These are phyloP conservation scores for Sander vitreus DNA, from an alignment of 2,113 vertebrate species.

Conservation along the genomic window DNA sequence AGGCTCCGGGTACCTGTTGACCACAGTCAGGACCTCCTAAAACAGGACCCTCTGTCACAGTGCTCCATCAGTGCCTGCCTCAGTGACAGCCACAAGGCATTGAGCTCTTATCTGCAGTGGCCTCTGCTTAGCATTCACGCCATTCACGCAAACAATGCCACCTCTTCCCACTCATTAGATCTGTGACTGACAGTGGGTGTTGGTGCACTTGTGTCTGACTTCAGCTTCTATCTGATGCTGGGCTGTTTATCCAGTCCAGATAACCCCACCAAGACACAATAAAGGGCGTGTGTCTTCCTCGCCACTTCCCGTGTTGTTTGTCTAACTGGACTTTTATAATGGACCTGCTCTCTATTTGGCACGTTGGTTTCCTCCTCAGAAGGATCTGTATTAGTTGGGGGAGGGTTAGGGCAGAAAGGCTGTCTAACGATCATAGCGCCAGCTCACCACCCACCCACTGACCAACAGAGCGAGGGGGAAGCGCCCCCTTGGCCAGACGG, in stretches of 20 bases:
- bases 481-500: constrained; percentile 42
- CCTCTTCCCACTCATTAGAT: constrained; percentile 80
- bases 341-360: constrained; percentile 73
- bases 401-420: constrained; percentile 46
- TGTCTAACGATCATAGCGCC: constrained; percentile 60
- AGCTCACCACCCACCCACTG: constrained; percentile 47
- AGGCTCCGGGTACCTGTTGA: constrained; percentile 79
- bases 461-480: constrained; percentile 57
- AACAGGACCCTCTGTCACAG: constrained; percentile 77
- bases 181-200: constrained; percentile 86
- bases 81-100: constrained; percentile 80
- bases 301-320: constrained; percentile 84
- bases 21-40: constrained; percentile 79
- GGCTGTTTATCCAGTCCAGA: constrained; percentile 85
- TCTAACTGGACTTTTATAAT: constrained; percentile 84
- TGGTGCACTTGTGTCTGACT: constrained; percentile 84
- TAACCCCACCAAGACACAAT: constrained; percentile 82
- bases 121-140: constrained; percentile 85
- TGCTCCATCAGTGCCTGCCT: constrained; percentile 82
- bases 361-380: constrained; percentile 79
- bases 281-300: constrained; percentile 83
- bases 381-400: constrained; percentile 64
- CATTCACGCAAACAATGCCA: constrained; percentile 85
- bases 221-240: constrained; percentile 79
- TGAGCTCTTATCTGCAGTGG: constrained; percentile 84